Evolutionary conservation across 2,797 vertebrate species (phyloP).

Genomic region (Ammospiza maritima): DNA sequence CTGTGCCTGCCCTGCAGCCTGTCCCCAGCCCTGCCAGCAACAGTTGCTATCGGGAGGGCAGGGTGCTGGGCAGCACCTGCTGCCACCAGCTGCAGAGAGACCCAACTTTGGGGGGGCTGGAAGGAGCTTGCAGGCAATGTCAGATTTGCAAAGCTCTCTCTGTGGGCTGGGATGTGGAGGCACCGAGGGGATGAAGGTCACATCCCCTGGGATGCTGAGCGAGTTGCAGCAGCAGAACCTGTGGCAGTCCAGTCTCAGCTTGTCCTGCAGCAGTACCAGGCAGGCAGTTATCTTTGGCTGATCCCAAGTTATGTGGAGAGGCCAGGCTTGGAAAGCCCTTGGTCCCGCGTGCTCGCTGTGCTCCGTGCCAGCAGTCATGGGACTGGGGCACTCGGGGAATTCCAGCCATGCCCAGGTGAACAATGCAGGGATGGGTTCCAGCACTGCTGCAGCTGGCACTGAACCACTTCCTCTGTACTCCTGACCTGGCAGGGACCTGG

Average conservation of each 20-base stretch:
- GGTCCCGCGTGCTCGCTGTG: not conserved
- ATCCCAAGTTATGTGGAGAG: not conserved
- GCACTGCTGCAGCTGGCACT: not conserved
- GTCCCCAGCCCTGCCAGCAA: not conserved
- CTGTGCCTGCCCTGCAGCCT: not conserved
- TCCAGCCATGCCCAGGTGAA: slow-evolving; percentile 28
- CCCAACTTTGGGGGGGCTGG: accelerated
- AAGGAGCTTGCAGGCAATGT: not conserved
- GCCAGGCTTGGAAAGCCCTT: not conserved
- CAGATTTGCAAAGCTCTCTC: not conserved
- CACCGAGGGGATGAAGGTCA: not conserved
- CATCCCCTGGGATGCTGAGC: not conserved
- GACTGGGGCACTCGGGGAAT: not conserved
- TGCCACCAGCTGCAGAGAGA: slow-evolving; percentile 9
- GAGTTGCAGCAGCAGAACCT: accelerated
- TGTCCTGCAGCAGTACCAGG: not conserved
- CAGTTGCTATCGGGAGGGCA: not conserved
- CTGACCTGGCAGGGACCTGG: not conserved
- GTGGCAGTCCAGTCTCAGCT: not conserved
- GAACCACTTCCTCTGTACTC: not conserved
- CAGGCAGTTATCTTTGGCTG: not conserved
- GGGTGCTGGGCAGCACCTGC: slow-evolving; percentile 56
- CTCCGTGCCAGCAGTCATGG: slow-evolving; percentile 16
- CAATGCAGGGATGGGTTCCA: not conserved
- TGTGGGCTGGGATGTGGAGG: not conserved